Percentiles rank a stretch among this genome's conserved stretches.
Conservation (phyloP, 2,113 vertebrate genomes). For the Anhinga rufa region DNA sequence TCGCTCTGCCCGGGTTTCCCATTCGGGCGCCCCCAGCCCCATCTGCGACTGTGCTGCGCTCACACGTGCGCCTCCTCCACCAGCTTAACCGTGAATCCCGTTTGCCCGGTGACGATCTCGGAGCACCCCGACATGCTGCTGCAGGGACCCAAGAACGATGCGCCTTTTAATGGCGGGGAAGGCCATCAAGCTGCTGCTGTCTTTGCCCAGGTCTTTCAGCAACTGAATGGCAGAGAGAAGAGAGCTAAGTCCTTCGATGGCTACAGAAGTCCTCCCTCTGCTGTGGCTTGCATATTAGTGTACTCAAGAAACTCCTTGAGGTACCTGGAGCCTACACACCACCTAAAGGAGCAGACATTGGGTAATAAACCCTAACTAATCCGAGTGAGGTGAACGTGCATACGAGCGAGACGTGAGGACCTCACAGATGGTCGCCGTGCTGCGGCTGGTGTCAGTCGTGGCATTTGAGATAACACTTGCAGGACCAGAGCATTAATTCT, state of each 20-base stretch:
- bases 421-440: not conserved
- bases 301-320: not conserved
- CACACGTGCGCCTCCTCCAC: fast-evolving
- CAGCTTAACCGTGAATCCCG: not conserved
- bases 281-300: not conserved
- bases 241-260: not conserved
- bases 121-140: not conserved
- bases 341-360: not conserved
- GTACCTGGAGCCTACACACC: not conserved
- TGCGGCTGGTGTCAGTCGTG: not conserved
- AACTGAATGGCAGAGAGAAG: not conserved
- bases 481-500: not conserved
- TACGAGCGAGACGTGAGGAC: not conserved
- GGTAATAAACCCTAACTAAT: not conserved
- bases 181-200: not conserved
- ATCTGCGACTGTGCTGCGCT: not conserved
- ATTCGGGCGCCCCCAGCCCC: not conserved
- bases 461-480: not conserved
- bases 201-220: not conserved
- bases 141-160: fast-evolving
- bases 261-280: not conserved
- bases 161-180: fast-evolving
- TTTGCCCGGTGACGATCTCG: fast-evolving
- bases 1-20: not conserved
- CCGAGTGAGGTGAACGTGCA: not conserved